A percentile compares a stretch with the other conserved stretches of the same genome.
phyloP scores from a whole-genome alignment of 2,797 vertebrate species.

The Triplophysa yarkandensis region DNA sequence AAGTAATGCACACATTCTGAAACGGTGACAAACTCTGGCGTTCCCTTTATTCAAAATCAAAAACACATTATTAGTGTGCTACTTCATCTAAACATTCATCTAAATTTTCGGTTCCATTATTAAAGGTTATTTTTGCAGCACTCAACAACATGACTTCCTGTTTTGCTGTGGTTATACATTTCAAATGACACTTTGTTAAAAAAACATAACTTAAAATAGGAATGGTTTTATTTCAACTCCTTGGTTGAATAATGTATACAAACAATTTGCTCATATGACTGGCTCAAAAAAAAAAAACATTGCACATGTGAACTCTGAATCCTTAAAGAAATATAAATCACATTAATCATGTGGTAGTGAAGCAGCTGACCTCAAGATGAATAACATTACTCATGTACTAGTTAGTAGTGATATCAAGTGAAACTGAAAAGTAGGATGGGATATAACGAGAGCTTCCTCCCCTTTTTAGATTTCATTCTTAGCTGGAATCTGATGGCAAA shows the following conservation, averaged over 20 bases:
- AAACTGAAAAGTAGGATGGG: too few species aligned
- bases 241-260: neutral
- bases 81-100: too few species aligned
- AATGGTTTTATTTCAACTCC: neutral
- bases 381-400: too few species aligned
- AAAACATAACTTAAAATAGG: neutral
- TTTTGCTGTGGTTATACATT: neutral
- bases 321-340: too few species aligned
- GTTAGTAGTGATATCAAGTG: too few species aligned
- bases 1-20: constrained; percentile 92
- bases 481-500: too few species aligned
- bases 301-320: too few species aligned
- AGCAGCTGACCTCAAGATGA: too few species aligned
- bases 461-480: too few species aligned
- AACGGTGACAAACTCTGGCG: constrained; percentile 88
- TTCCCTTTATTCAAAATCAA: constrained; percentile 77
- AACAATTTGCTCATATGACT: neutral
- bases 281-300: neutral
- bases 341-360: too few species aligned
- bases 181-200: neutral
- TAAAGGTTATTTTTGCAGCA: neutral
- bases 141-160: neutral
- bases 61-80: neutral
- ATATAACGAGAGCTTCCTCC: too few species aligned
- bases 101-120: neutral